These are phyloP conservation scores for Rallus crepitans DNA, from an alignment of 2,797 vertebrate genomes.

Conservation along the genomic window DNA sequence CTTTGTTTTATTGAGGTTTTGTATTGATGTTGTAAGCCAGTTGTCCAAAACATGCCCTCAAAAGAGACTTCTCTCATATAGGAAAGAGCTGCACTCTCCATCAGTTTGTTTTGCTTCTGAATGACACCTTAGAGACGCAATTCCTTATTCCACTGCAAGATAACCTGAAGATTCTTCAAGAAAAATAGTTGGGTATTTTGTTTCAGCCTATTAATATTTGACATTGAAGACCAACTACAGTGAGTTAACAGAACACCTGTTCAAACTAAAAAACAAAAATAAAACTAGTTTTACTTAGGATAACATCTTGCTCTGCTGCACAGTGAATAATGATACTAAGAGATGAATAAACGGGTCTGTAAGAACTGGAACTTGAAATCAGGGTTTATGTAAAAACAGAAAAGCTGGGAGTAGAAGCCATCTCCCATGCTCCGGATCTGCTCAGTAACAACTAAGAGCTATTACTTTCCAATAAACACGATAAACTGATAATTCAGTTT, in stretches of 20 bases:
- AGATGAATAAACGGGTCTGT: neutral
- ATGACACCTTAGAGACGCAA: neutral
- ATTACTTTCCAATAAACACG: neutral
- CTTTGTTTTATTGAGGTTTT: neutral
- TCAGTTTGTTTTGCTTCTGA: neutral
- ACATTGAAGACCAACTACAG: neutral
- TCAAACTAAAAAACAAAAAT: neutral
- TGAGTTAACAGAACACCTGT: neutral
- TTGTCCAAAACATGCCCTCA: neutral
- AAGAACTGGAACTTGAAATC: neutral
- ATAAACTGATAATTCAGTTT: neutral
- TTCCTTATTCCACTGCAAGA: neutral
- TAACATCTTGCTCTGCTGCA: neutral
- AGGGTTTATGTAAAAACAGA: neutral
- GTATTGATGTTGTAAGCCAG: neutral
- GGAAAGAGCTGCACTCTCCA: neutral
- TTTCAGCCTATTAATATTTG: neutral
- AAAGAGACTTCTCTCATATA: neutral
- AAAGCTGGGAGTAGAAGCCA: neutral
- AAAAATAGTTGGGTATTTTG: neutral
- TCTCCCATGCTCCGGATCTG: neutral
- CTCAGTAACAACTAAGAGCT: neutral
- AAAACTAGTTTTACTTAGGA: neutral
- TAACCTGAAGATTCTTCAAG: neutral
- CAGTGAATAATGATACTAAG: neutral